phyloP scores from a whole-genome alignment of 2,797 vertebrate genomes.

The Botia kubotai region DNA sequence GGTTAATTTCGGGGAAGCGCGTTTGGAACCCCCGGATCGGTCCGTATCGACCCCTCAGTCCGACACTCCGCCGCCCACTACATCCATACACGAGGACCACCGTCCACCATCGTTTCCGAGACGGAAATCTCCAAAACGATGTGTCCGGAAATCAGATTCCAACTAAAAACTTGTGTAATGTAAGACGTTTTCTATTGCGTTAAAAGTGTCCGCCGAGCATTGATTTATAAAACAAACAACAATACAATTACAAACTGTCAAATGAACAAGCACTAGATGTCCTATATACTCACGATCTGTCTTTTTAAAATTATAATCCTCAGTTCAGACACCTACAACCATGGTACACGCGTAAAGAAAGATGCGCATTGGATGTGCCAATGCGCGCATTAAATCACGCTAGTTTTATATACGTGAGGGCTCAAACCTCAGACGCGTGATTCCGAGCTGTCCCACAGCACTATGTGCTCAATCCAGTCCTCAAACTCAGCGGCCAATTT shows the following conservation, averaged over 20 bases:
- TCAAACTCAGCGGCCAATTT: conserved; percentile 59
- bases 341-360: conserved; percentile 21
- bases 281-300: conserved; percentile 13
- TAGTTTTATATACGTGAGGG: conserved; percentile 21
- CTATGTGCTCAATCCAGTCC: conserved; percentile 43
- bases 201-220: conserved; percentile 10
- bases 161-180: conserved; percentile 34
- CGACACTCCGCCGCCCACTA: conserved; percentile 32
- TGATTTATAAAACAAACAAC: not conserved
- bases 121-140: conserved; percentile 31
- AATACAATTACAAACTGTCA: conserved; percentile 10
- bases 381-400: conserved; percentile 24
- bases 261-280: conserved; percentile 14
- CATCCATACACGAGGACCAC: conserved; percentile 51
- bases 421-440: conserved; percentile 39
- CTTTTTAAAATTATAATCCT: conserved; percentile 38
- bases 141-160: conserved; percentile 29
- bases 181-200: conserved; percentile 19
- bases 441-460: conserved; percentile 45
- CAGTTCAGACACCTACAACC: conserved; percentile 8
- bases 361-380: conserved; percentile 32
- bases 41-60: conserved; percentile 49
- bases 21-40: conserved; percentile 49
- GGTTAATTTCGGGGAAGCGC: conserved; percentile 53
- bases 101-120: conserved; percentile 32